Conservation (phyloP, 2,797 vertebrate species). For the Amazona finschi region DNA sequence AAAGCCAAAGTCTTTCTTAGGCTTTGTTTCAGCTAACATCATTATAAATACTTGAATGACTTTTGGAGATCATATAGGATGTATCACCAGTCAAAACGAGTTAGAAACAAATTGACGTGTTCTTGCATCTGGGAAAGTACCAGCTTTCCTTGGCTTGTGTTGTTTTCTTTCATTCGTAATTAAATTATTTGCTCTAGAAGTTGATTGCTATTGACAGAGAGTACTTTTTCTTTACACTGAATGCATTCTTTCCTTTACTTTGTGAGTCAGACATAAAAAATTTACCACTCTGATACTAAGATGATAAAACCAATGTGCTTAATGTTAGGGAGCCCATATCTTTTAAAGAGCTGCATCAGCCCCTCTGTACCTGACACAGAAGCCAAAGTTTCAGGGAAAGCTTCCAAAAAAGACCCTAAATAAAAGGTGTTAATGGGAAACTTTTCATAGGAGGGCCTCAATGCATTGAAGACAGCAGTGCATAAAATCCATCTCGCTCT, state of each 20-base stretch:
- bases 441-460: background rate
- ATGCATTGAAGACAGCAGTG: background rate
- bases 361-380: background rate
- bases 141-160: background rate
- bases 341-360: background rate
- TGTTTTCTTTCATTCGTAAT: slow-evolving; percentile 30
- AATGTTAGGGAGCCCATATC: background rate
- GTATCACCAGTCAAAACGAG: slow-evolving; percentile 38
- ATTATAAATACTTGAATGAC: slow-evolving; percentile 60
- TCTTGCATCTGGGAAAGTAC: background rate
- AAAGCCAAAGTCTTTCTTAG: slow-evolving; percentile 21
- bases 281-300: background rate
- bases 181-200: slow-evolving; percentile 6
- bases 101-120: slow-evolving; percentile 43
- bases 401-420: background rate
- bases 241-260: background rate
- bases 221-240: background rate
- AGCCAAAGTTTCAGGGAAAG: background rate
- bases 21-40: slow-evolving; percentile 35
- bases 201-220: slow-evolving; percentile 13
- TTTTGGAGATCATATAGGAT: slow-evolving; percentile 52
- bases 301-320: background rate
- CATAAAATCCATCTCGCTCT: background rate
- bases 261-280: background rate
- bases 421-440: background rate